Evolutionary conservation across 2,797 vertebrate genomes (phyloP).

Genomic region (Cossypha caffra): DNA sequence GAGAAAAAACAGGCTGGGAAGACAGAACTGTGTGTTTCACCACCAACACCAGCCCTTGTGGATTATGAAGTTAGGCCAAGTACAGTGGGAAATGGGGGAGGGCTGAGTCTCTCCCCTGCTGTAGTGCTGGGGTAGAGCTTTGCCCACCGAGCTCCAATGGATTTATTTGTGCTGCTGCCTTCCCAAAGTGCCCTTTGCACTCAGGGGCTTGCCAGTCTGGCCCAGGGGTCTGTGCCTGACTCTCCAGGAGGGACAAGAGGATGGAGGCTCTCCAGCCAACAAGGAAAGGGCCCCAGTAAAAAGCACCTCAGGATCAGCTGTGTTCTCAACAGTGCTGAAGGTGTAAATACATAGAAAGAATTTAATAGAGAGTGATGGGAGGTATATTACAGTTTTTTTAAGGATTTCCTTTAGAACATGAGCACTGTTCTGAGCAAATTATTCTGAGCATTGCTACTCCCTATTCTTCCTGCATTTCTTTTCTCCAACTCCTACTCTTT

Average conservation of each 20-base stretch:
- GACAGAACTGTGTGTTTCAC: background rate
- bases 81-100: background rate
- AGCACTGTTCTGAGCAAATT: background rate
- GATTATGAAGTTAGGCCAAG: background rate
- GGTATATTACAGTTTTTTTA: background rate
- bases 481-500: conserved; percentile 31
- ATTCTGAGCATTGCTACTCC: background rate
- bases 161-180: background rate
- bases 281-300: background rate
- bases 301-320: background rate
- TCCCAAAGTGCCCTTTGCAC: background rate
- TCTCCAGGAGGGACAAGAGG: background rate
- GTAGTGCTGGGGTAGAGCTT: background rate
- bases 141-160: background rate
- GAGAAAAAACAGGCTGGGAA: background rate
- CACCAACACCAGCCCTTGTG: background rate
- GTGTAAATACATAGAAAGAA: background rate
- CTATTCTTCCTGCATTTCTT: background rate
- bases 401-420: background rate
- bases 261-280: background rate
- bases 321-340: background rate
- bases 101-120: background rate
- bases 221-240: background rate
- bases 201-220: background rate
- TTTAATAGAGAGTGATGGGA: background rate